These are phyloP conservation scores for Mugil cephalus DNA, from an alignment of 2,113 vertebrate genomes.

Conservation along the genomic window DNA sequence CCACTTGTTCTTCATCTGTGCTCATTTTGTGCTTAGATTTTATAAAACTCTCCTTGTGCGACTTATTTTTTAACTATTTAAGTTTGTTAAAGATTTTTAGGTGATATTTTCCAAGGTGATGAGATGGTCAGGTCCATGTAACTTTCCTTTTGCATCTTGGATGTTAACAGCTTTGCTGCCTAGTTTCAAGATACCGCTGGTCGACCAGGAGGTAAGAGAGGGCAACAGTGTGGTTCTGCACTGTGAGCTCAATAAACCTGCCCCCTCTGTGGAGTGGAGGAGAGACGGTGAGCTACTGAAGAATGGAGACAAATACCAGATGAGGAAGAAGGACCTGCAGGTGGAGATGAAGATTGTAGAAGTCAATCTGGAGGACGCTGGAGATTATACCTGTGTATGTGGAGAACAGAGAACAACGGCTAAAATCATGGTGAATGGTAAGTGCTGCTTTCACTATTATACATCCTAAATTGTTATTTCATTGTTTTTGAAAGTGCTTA, in stretches of 20 bases:
- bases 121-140: neutral
- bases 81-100: no score
- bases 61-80: no score
- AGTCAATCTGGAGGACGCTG: constrained; percentile 83
- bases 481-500: neutral
- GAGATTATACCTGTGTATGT: constrained; percentile 83
- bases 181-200: constrained; percentile 84
- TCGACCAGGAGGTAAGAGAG: constrained; percentile 85
- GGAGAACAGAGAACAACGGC: constrained; percentile 84
- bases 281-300: constrained; percentile 76
- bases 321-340: constrained; percentile 83
- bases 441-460: neutral
- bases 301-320: constrained; percentile 87
- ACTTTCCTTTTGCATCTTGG: neutral
- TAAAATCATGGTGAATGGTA: constrained; percentile 83
- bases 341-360: constrained; percentile 83
- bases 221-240: constrained; percentile 83
- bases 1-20: neutral
- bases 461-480: neutral
- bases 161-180: constrained; percentile 81
- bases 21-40: neutral
- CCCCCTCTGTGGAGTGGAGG: constrained; percentile 79
- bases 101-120: neutral
- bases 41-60: no score
- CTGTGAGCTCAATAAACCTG: constrained; percentile 85